Evolutionary conservation across 2,797 vertebrate genomes (phyloP).

Genomic region (Sphenopsis melanotis): DNA sequence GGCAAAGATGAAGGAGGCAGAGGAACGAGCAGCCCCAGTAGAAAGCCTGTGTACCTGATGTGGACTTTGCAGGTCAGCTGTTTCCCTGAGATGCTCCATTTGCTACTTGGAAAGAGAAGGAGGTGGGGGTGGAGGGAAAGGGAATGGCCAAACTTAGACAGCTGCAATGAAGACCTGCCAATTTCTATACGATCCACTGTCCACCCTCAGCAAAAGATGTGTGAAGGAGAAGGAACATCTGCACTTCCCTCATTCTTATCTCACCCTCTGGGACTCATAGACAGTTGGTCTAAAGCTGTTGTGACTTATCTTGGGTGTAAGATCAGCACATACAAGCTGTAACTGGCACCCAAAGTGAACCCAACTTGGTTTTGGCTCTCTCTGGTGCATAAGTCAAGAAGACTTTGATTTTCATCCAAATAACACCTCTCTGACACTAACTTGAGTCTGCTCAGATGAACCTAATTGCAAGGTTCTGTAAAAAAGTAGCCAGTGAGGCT

Average conservation of each 20-base stretch:
- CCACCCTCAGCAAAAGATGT: conserved; percentile 31
- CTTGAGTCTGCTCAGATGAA: not conserved
- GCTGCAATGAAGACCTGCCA: conserved; percentile 31
- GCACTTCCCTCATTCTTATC: conserved; percentile 19
- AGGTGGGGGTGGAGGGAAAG: not conserved
- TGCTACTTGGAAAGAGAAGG: conserved; percentile 14
- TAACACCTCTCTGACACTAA: not conserved
- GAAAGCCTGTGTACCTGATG: conserved; percentile 5
- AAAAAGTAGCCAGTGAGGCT: not conserved
- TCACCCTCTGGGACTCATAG: not conserved
- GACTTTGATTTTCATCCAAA: not conserved
- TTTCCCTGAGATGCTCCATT: conserved; percentile 25
- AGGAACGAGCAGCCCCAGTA: not conserved
- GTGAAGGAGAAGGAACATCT: conserved; percentile 50
- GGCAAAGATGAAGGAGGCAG: conserved; percentile 9
- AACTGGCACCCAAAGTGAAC: not conserved
- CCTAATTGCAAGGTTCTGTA: not conserved
- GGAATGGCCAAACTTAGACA: conserved; percentile 20
- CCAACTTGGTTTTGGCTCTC: not conserved
- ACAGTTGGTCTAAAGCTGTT: not conserved
- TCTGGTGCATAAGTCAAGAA: not conserved
- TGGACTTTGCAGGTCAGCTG: conserved; percentile 18
- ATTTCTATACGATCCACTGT: conserved; percentile 37
- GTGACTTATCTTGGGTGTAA: not conserved
- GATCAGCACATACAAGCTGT: not conserved